A percentile compares a stretch with the other conserved stretches of the same genome.
Conservation (phyloP, 1,140 invertebrate species). For the Gonatopus flavifemur region DNA sequence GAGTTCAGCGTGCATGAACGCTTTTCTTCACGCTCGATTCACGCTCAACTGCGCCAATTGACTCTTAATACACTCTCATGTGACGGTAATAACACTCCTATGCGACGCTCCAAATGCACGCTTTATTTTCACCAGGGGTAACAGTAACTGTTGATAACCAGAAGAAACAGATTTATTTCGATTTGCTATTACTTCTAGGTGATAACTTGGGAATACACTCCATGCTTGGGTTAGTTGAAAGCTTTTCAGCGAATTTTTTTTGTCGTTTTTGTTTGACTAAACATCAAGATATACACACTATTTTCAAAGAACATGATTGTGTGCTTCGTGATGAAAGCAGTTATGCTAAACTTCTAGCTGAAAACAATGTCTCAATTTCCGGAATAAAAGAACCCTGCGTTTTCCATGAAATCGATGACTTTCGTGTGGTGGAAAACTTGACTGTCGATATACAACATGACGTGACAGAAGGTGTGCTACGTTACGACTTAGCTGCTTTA, state of each 20-base stretch:
- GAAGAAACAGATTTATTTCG: neutral
- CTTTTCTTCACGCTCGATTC: no score
- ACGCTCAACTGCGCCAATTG: no score
- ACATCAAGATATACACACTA: neutral
- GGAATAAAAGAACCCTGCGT: neutral
- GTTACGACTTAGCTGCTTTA: conserved; percentile 14
- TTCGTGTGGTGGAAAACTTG: conserved; percentile 13
- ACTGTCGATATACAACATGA: conserved; percentile 12
- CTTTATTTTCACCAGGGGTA: no score
- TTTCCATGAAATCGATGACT: neutral
- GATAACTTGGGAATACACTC: conserved; percentile 3
- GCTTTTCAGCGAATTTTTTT: conserved; percentile 30
- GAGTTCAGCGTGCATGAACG: no score
- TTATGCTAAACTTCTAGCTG: neutral
- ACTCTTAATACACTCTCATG: no score
- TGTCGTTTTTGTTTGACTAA: no score
- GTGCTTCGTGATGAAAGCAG: neutral
- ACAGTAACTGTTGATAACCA: neutral
- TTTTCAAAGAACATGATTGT: conserved; percentile 7
- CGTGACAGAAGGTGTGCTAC: conserved; percentile 10
- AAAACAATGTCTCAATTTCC: neutral
- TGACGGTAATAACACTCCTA: no score
- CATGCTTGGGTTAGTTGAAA: conserved; percentile 2
- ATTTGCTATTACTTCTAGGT: neutral
- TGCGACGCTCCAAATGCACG: no score